phyloP scores from a whole-genome alignment of 2,888 invertebrate genomes.

The Lagria hirta region DNA sequence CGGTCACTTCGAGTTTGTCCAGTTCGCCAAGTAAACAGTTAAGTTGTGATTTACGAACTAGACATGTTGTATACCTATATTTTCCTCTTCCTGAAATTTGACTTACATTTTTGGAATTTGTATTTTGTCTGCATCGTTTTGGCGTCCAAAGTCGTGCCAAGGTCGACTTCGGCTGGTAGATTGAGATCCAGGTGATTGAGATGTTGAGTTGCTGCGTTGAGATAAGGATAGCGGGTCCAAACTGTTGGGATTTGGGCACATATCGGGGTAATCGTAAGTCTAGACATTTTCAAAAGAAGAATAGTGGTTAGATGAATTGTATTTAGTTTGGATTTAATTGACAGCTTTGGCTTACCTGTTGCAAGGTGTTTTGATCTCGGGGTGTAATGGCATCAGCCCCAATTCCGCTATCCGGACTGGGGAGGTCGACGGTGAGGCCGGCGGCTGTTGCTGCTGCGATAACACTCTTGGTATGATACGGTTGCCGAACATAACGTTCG shows the following conservation, averaged over 20 bases:
- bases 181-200: slow-evolving; percentile 53
- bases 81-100: slow-evolving; percentile 33
- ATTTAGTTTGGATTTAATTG: not conserved
- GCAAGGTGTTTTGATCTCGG: slow-evolving; percentile 83
- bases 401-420: slow-evolving; percentile 94
- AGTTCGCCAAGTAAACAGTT: slow-evolving; percentile 31
- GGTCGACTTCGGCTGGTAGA: slow-evolving; percentile 75
- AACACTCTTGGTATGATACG: slow-evolving; percentile 71
- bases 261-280: slow-evolving; percentile 92
- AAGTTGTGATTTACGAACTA: not conserved
- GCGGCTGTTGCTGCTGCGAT: slow-evolving; percentile 74
- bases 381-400: slow-evolving; percentile 93
- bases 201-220: slow-evolving; percentile 47
- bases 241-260: slow-evolving; percentile 63
- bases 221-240: slow-evolving; percentile 51
- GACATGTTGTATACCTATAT: no score
- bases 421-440: slow-evolving; percentile 89
- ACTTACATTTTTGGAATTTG: slow-evolving; percentile 98
- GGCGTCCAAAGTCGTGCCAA: slow-evolving; percentile 93
- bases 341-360: slow-evolving; percentile 75
- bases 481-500: slow-evolving; percentile 68
- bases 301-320: slow-evolving; percentile 23
- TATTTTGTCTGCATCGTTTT: slow-evolving; percentile 93
- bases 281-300: no score
- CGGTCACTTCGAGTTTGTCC: slow-evolving; percentile 47